Conservation (phyloP, 2,888 invertebrate genomes). For the Eremobia ochroleuca region DNA sequence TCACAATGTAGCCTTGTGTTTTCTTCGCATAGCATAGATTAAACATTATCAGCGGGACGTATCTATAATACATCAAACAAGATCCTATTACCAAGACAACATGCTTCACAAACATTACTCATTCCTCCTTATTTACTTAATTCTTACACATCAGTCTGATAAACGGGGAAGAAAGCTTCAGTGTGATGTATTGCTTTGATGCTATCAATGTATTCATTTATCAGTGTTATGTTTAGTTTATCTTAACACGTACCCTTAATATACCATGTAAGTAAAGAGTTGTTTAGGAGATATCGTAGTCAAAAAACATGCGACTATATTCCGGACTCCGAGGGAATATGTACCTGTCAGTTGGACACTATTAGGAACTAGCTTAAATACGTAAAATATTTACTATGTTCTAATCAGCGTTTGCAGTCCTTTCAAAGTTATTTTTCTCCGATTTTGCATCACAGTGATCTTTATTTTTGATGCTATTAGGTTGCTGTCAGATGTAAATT, state of each 20-base stretch:
- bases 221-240: not conserved
- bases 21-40: not conserved
- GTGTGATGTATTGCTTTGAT: conserved; percentile 12
- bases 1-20: not conserved
- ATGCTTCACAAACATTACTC: not conserved
- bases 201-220: not conserved
- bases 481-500: no score
- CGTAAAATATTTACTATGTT: no score
- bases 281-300: not conserved
- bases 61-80: conserved; percentile 25
- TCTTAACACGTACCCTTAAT: not conserved
- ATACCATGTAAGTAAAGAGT: no score
- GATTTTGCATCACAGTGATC: no score
- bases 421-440: no score
- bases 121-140: not conserved
- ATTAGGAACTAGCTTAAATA: no score
- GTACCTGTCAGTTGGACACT: no score
- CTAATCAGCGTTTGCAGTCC: no score
- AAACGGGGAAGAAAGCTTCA: not conserved
- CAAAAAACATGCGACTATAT: not conserved
- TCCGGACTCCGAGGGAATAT: no score
- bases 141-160: not conserved
- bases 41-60: not conserved
- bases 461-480: no score
- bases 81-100: conserved; percentile 10